These are phyloP conservation scores for Vidua macroura DNA, from an alignment of 2,113 vertebrate genomes.

Conservation along the genomic window DNA sequence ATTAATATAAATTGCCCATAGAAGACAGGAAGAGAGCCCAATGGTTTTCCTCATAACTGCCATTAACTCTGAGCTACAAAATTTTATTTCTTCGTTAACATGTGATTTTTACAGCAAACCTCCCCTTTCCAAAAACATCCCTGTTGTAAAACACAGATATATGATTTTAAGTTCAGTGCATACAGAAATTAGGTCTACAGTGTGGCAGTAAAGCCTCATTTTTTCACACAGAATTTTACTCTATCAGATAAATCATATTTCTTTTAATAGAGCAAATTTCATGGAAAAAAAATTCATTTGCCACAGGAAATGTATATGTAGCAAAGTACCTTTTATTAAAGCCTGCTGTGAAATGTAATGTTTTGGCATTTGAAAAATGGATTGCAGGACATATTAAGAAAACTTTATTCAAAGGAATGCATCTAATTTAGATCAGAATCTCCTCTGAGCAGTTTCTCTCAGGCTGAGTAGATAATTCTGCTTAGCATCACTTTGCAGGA, in stretches of 20 bases:
- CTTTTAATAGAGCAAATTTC: constrained; percentile 27
- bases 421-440: constrained; percentile 32
- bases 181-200: constrained; percentile 4
- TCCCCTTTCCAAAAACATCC: background rate
- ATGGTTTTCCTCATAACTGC: background rate
- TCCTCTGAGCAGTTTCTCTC: constrained; percentile 7
- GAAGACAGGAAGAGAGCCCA: background rate
- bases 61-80: background rate
- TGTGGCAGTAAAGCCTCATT: constrained; percentile 1
- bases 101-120: background rate
- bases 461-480: constrained; percentile 19
- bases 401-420: constrained; percentile 10
- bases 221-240: constrained; percentile 21
- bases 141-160: background rate
- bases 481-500: constrained; percentile 14
- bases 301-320: constrained; percentile 23
- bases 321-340: constrained; percentile 55
- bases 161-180: background rate
- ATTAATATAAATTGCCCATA: background rate
- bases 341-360: constrained; percentile 21
- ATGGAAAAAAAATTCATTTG: constrained; percentile 28
- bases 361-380: constrained; percentile 54
- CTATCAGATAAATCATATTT: constrained; percentile 25
- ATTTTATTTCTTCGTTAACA: background rate
- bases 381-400: constrained; percentile 15